Evolutionary conservation across 1,140 invertebrate species (phyloP).

Genomic region (Macrostomum lignano): DNA sequence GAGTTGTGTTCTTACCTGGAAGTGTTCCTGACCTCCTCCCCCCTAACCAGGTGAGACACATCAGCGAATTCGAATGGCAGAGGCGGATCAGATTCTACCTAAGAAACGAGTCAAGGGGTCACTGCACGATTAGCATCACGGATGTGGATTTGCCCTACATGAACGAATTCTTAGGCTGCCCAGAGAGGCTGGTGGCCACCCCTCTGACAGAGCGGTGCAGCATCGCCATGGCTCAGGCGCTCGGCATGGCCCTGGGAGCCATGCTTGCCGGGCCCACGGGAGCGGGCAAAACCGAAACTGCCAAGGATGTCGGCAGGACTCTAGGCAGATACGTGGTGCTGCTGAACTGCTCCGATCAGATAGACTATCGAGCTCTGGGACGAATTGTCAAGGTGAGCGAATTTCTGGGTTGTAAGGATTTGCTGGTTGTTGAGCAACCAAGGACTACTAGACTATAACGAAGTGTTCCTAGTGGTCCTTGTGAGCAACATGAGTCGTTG

Average conservation of each 20-base stretch:
- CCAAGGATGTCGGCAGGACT: constrained; percentile 90
- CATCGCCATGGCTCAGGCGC: constrained; percentile 70
- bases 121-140: constrained; percentile 65
- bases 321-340: constrained; percentile 86
- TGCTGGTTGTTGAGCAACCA: too few species aligned
- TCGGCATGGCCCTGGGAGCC: constrained; percentile 78
- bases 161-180: constrained; percentile 86
- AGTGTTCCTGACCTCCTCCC: too few species aligned
- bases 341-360: constrained; percentile 92
- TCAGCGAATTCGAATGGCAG: constrained; percentile 78
- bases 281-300: constrained; percentile 83
- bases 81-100: constrained; percentile 90
- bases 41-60: not conserved
- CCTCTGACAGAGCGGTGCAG: constrained; percentile 88
- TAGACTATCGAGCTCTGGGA: constrained; percentile 72
- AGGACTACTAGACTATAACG: too few species aligned
- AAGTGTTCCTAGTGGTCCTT: too few species aligned
- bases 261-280: constrained; percentile 76
- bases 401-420: not conserved
- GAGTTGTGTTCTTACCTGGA: too few species aligned
- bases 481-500: too few species aligned
- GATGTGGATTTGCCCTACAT: constrained; percentile 79
- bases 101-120: constrained; percentile 61
- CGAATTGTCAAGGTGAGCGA: constrained; percentile 55
- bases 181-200: constrained; percentile 72